These are phyloP conservation scores for Cosmopolites sordidus DNA, from an alignment of 2,888 invertebrate genomes.

Conservation along the genomic window DNA sequence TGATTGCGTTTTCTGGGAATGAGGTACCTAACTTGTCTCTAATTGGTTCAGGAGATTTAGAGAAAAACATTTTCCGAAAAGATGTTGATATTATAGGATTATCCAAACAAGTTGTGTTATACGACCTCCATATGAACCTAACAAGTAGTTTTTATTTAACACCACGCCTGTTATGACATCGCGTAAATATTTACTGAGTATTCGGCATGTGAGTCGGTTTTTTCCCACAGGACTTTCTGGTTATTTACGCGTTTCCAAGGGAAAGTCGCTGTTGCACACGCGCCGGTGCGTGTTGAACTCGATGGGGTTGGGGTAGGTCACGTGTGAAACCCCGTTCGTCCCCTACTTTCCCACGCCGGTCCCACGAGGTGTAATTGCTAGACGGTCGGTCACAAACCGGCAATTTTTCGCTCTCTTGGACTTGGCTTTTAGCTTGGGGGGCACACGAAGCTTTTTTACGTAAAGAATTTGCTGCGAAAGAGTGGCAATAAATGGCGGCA, in stretches of 20 bases:
- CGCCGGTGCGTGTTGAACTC: background rate
- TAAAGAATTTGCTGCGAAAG: too few relatives aligned
- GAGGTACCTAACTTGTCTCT: too few relatives aligned
- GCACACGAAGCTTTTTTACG: constrained; percentile 16
- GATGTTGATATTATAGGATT: too few relatives aligned
- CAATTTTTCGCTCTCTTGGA: background rate
- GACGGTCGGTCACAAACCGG: too few relatives aligned
- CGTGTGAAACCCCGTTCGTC: constrained; percentile 12
- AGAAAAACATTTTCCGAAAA: too few relatives aligned
- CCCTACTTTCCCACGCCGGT: constrained; percentile 18
- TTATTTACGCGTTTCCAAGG: too few relatives aligned
- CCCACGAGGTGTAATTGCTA: too few relatives aligned
- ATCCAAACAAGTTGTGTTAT: too few relatives aligned
- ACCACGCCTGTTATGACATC: constrained; percentile 17
- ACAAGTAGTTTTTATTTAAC: constrained; percentile 16
- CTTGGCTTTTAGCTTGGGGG: background rate
- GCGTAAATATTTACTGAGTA: constrained; percentile 23
- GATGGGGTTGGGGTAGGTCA: constrained; percentile 11
- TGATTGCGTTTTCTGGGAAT: too few relatives aligned
- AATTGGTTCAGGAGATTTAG: too few relatives aligned
- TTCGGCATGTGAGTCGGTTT: constrained; percentile 7
- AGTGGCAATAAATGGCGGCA: too few relatives aligned
- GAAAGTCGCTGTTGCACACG: background rate
- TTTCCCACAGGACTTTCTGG: too few relatives aligned
- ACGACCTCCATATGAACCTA: constrained; percentile 3